phyloP scores from a whole-genome alignment of 2,797 vertebrate genomes.

The Agapornis canus region DNA sequence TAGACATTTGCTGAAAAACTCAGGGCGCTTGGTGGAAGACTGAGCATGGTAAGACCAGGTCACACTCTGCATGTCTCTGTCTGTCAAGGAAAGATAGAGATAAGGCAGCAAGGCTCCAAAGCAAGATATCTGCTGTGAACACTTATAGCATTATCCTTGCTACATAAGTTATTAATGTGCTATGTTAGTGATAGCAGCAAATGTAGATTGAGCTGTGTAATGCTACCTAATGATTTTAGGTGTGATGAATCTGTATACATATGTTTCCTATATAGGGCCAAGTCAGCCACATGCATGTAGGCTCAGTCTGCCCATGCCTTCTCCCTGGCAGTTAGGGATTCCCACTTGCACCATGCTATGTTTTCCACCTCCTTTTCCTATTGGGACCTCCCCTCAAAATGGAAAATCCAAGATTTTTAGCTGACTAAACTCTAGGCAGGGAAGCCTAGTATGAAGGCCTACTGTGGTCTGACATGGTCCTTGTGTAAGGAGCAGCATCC shows the following conservation, averaged over 20 bases:
- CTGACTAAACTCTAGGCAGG: background rate
- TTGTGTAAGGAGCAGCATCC: background rate
- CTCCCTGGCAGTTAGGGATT: background rate
- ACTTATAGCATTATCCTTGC: no score
- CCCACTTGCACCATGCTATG: rapidly evolving
- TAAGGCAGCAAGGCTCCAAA: rapidly evolving
- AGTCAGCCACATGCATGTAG: no score
- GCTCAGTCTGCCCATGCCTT: background rate
- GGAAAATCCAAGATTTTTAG: background rate
- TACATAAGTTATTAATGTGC: no score
- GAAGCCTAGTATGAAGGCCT: background rate
- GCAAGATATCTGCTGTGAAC: rapidly evolving
- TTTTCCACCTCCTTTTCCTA: background rate
- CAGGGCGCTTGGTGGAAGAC: background rate
- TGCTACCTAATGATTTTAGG: background rate
- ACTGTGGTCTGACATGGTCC: background rate
- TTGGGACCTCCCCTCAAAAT: rapidly evolving
- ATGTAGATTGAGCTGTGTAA: no score
- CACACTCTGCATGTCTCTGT: background rate
- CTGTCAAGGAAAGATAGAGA: background rate
- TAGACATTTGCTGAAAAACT: background rate
- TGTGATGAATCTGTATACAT: background rate
- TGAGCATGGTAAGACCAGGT: rapidly evolving
- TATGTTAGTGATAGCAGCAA: no score
- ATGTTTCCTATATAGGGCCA: rapidly evolving